phyloP scores from a whole-genome alignment of 2,888 invertebrate species.

The Megastigmus dorsalis region DNA sequence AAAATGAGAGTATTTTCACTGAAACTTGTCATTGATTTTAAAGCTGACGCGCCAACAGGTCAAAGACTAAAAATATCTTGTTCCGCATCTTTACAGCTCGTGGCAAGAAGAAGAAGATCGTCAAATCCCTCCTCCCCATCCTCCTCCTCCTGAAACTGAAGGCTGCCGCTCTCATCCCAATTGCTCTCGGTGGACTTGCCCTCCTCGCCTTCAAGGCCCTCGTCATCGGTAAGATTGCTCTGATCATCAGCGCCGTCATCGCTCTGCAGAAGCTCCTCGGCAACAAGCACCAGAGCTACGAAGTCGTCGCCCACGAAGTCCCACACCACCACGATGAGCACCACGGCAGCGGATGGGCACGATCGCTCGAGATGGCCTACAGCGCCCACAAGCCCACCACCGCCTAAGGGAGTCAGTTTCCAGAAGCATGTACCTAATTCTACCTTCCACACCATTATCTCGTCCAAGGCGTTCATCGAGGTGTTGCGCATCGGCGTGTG shows the following conservation, averaged over 20 bases:
- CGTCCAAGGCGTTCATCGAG: slow-evolving; percentile 22
- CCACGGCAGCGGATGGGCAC: slow-evolving; percentile 80
- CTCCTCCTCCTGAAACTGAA: slow-evolving; percentile 87
- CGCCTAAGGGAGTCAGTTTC: slow-evolving; percentile 10
- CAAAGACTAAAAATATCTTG: no score
- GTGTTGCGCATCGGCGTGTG: slow-evolving; percentile 11
- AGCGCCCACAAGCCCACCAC: slow-evolving; percentile 77
- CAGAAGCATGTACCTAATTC: slow-evolving; percentile 4
- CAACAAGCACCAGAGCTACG: slow-evolving; percentile 84
- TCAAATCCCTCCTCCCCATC: slow-evolving; percentile 85
- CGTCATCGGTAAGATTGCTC: slow-evolving; percentile 87
- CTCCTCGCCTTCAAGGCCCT: slow-evolving; percentile 90
- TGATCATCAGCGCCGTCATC: slow-evolving; percentile 84
- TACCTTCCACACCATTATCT: slow-evolving; percentile 24
- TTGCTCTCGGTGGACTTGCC: slow-evolving; percentile 85
- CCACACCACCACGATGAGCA: slow-evolving; percentile 72
- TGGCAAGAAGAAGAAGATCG: slow-evolving; percentile 87
- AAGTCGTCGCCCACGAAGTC: slow-evolving; percentile 76
- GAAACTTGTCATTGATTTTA: no score
- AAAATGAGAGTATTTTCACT: no score
- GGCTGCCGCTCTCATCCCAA: slow-evolving; percentile 85
- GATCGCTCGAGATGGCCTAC: slow-evolving; percentile 84
- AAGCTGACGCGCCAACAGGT: no score
- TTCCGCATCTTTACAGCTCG: slow-evolving; percentile 72
- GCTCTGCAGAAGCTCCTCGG: slow-evolving; percentile 87